Evolutionary conservation across 2,888 invertebrate genomes (phyloP).

Genomic region (Coelopa pilipes): DNA sequence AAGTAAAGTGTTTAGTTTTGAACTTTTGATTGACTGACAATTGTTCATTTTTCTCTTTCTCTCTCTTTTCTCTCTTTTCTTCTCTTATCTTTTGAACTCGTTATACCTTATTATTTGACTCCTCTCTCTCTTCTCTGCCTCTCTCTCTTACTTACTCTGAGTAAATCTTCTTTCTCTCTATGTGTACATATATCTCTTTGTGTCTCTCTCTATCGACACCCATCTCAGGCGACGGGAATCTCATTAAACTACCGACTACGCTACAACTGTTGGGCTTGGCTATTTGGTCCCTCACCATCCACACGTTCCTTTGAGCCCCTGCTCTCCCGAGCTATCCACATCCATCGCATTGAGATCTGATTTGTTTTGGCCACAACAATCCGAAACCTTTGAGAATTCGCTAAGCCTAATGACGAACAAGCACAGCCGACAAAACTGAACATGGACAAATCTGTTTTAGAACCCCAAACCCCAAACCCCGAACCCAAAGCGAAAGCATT

Average conservation of each 20-base stretch:
- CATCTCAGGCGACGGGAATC: slow-evolving; percentile 64
- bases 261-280: slow-evolving; percentile 65
- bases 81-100: slow-evolving; percentile 6
- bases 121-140: slow-evolving; percentile 49
- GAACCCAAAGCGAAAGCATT: no score
- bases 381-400: slow-evolving; percentile 32
- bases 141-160: slow-evolving; percentile 46
- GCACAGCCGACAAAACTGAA: slow-evolving; percentile 4
- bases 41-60: slow-evolving; percentile 45
- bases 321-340: background rate
- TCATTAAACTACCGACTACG: slow-evolving; percentile 62
- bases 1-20: no score
- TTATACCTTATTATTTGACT: slow-evolving; percentile 40
- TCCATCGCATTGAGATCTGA: background rate
- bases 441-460: background rate
- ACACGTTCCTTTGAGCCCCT: background rate
- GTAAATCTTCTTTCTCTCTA: slow-evolving; percentile 25
- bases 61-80: slow-evolving; percentile 31
- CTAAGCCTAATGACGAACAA: slow-evolving; percentile 27
- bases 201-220: slow-evolving; percentile 39
- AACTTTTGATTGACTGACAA: slow-evolving; percentile 34
- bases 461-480: no score
- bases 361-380: background rate
- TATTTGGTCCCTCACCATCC: slow-evolving; percentile 48
- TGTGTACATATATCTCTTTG: slow-evolving; percentile 38